Evolutionary conservation across 2,113 vertebrate genomes (phyloP).

Genomic region (Lutjanus erythropterus): DNA sequence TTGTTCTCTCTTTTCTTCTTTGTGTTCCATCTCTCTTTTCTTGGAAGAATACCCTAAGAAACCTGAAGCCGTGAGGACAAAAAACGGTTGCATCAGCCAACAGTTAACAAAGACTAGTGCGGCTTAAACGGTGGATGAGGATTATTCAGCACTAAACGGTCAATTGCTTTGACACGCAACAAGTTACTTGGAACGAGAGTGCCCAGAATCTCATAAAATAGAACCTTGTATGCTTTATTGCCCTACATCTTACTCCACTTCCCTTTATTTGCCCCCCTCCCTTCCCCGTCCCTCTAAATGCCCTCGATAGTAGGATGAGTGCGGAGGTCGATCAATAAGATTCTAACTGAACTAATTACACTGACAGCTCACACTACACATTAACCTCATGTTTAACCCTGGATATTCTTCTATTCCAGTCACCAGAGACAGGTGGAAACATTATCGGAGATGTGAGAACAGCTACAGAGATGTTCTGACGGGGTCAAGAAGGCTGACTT

Average conservation of each 20-base stretch:
- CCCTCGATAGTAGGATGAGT: slow-evolving; percentile 42
- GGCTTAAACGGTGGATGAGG: slow-evolving; percentile 21
- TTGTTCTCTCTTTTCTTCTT: slow-evolving; percentile 22
- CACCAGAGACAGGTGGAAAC: slow-evolving; percentile 4
- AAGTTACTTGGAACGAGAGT: slow-evolving; percentile 15
- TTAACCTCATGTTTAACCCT: slow-evolving; percentile 56
- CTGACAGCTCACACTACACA: slow-evolving; percentile 36
- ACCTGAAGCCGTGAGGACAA: slow-evolving; percentile 9
- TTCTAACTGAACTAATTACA: slow-evolving; percentile 67
- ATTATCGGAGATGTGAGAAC: slow-evolving; percentile 2
- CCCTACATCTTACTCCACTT: not conserved
- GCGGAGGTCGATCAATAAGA: slow-evolving; percentile 62
- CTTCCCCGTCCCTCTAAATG: slow-evolving; percentile 40
- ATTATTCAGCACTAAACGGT: slow-evolving; percentile 54
- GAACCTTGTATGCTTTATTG: slow-evolving; percentile 27
- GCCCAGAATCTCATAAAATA: slow-evolving; percentile 31
- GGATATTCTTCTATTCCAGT: slow-evolving; percentile 23
- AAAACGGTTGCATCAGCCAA: slow-evolving; percentile 25
- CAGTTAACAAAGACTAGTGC: slow-evolving; percentile 31
- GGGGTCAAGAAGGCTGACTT: slow-evolving; percentile 22
- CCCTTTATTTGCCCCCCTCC: slow-evolving; percentile 5
- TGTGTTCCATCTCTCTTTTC: slow-evolving; percentile 4
- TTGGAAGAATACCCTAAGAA: slow-evolving; percentile 18
- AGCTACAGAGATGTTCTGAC: slow-evolving; percentile 24
- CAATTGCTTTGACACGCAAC: slow-evolving; percentile 50